phyloP scores from a whole-genome alignment of 2,888 invertebrate species.

The Megalurothrips usitatus region DNA sequence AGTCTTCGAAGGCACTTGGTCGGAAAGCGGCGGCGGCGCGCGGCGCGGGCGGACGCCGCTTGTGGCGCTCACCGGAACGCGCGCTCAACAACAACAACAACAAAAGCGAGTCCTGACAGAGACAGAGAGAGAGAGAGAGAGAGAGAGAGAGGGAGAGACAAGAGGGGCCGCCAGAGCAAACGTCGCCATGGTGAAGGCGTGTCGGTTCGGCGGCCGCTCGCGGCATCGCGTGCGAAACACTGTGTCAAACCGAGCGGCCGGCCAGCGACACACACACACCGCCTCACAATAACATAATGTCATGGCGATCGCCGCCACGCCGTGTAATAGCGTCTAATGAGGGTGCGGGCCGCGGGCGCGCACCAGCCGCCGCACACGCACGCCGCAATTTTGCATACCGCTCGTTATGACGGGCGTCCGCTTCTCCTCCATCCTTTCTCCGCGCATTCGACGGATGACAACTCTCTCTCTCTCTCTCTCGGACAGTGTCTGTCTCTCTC shows the following conservation, averaged over 20 bases:
- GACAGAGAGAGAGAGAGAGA: slow-evolving; percentile 10
- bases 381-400: neutral
- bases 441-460: no score
- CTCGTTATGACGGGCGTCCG: neutral
- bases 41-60: neutral
- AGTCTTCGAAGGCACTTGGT: neutral
- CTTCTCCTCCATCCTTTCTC: no score
- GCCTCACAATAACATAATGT: no score
- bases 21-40: neutral
- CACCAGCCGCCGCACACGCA: neutral
- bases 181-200: neutral
- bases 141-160: slow-evolving; percentile 13
- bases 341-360: neutral
- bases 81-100: no score
- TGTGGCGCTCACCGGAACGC: neutral
- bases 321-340: no score
- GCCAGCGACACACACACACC: no score
- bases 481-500: no score
- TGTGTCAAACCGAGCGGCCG: neutral
- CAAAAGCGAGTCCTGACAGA: neutral
- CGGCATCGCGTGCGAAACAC: neutral
- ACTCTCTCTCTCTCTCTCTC: neutral
- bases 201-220: neutral
- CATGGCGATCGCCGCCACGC: no score
- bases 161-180: neutral